Evolutionary conservation across 2,888 invertebrate genomes (phyloP), one percentile per base, ranked within the genome.

Genomic region (Megaustenia siamemsis): DNA sequence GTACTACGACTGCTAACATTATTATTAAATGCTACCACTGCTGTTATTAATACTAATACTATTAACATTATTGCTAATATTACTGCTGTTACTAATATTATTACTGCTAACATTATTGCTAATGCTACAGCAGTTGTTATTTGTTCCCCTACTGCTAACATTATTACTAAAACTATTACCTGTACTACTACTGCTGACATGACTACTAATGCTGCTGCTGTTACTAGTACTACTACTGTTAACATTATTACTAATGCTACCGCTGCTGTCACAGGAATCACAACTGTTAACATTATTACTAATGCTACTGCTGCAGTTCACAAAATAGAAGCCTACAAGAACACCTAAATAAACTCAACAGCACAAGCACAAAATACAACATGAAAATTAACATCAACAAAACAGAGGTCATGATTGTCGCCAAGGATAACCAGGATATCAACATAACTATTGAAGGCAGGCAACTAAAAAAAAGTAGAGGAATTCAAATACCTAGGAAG

Each of bases 41-140:
- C 43, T 45, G 24, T 8, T 40, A 75, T n/a, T 40, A 75, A 21
- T 43, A 75, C 40, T 40, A 45, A 4, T 75, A 43, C 45, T 45
- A 45, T 75, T 21, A 75, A 4, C 43, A 40, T 75, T 45, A 40
- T 15, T 69, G 28, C n/a, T n/a, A n/a, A n/a, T 15, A 75, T 43
- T 45, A 75, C 32, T 45, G 32, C 40, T 75, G 40, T n/a, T 21
- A 75, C 40, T 45, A 75, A 15, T n/a, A 75, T 8, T 45, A 75
- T 43, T 45, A 75, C 40, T n/a, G 32, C 43, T 45, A 75, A 4
- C n/a, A 75, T 5, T 45, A 75, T 5, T 24, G 43, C n/a, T 75
- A 43, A 8, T 21, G 32, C n/a, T 45, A 40, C n/a, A 18, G 32
- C 43, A 56, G 56, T 56, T n/a, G n/a, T n/a, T n/a, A n/a, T n/a